Evolutionary conservation across 2,113 vertebrate genomes (phyloP).

Genomic region (Carassius carassius): DNA sequence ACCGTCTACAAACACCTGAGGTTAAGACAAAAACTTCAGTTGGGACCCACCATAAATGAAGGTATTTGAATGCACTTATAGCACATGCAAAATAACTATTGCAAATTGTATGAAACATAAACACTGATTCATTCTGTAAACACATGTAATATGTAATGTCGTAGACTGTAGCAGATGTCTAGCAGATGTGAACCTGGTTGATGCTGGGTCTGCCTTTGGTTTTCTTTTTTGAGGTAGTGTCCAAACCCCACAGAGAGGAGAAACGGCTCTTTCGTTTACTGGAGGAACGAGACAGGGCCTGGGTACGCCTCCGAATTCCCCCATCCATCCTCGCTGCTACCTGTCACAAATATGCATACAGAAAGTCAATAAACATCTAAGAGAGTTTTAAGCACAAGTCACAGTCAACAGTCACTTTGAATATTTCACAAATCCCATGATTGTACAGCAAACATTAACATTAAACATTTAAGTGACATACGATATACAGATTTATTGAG

Average conservation of each 20-base stretch:
- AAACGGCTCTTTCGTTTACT: slow-evolving; percentile 93
- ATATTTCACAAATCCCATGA: not conserved
- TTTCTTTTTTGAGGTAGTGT: slow-evolving; percentile 92
- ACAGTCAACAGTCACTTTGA: not conserved
- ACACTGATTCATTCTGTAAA: not conserved
- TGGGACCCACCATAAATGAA: too few relatives aligned
- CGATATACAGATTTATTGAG: too few relatives aligned
- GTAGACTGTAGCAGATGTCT: not conserved
- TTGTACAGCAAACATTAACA: too few relatives aligned
- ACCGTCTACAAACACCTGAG: slow-evolving; percentile 90
- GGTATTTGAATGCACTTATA: not conserved
- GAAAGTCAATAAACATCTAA: not conserved
- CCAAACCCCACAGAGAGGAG: slow-evolving; percentile 96
- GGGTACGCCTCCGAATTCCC: slow-evolving; percentile 83
- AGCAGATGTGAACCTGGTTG: slow-evolving; percentile 80
- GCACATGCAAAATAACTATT: not conserved
- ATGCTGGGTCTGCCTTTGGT: slow-evolving; percentile 87
- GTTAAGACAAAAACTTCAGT: too few relatives aligned
- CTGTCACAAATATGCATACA: slow-evolving; percentile 65
- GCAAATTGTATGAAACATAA: not conserved
- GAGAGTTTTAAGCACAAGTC: not conserved
- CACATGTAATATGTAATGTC: not conserved
- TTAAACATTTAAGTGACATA: too few relatives aligned
- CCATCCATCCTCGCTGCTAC: slow-evolving; percentile 90
- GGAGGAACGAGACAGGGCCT: slow-evolving; percentile 87